Base-by-base conservation (phyloP, 2,797 vertebrate genomes). In the Acestrorhynchus altus region DNA sequence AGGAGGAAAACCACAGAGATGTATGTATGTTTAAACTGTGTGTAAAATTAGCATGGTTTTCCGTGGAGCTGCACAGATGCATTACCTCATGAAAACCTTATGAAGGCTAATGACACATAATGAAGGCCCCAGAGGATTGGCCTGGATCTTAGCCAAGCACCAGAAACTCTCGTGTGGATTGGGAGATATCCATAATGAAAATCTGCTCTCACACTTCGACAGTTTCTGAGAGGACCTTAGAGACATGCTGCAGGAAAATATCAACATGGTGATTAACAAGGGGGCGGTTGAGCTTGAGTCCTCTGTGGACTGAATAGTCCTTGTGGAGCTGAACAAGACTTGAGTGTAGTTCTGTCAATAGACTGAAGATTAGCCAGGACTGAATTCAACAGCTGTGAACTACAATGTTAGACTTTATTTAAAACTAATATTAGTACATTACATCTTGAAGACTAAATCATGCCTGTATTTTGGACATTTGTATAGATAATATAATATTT, bases 31-130 rank as follows among this genome's bases (percentile, higher is more conserved):
- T 72, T 71, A 76, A 85, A 76, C 76, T 64, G 60, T 54, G 68
- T 78, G 72, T 71, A 74, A 81, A 81, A 87, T 87, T 79, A 81
- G 76, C 81, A 85, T 61, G 77, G 70, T 20, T 74, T 59, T 61
- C 51, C 42, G 35, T 64, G 61, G 59, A 66, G 77, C 70, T 75
- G 76, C 72, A 56, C 67, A 40, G 67, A 56, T 75, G 67, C 35
- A 73, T 82, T 73, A 79, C 51, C 81, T 89, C 85, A 87, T 89
- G 80, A 89, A 90, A 88, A 82, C 83, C 81, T 87, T 86, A 86
- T 88, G 78, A 87, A 85, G 84, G 81, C 66, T 89, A 88, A 88
- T 88, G 86, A 85, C 76, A 86, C 71, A 86, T 87, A 85, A 88
- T 83, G 81, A 83, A 78, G 78, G 63, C 83, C 85, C 83, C 65